phyloP scores from a whole-genome alignment of 53 echinoderm and acorn worm species.

The Stichopus horrens region DNA sequence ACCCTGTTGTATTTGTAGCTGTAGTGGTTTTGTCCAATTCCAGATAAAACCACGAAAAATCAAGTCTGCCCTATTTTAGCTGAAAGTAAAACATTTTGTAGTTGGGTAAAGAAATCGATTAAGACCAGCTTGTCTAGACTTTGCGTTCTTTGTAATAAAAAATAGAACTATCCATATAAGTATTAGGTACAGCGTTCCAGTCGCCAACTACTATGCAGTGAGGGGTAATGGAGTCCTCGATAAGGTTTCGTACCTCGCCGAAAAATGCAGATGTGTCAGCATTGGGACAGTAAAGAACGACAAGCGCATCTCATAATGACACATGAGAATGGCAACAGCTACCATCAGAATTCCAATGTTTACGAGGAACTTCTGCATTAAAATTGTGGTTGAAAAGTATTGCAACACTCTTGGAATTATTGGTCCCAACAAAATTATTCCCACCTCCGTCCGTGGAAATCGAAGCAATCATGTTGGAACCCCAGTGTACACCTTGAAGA shows the following conservation, averaged over 20 bases:
- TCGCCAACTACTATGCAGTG: constrained; percentile 33
- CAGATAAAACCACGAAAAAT: constrained; percentile 37
- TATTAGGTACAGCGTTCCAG: constrained; percentile 25
- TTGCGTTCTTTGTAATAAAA: constrained; percentile 20
- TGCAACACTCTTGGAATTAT: too few species aligned
- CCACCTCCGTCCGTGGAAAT: too few species aligned
- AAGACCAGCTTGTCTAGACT: not conserved
- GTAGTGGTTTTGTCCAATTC: not conserved
- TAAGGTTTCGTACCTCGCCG: not conserved
- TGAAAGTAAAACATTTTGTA: constrained; percentile 5
- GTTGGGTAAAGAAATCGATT: not conserved
- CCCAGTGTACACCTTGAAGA: too few species aligned
- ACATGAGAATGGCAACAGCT: too few species aligned
- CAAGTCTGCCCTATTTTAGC: constrained; percentile 25
- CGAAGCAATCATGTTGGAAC: too few species aligned
- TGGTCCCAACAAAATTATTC: too few species aligned
- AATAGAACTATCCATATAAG: not conserved
- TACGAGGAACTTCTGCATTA: too few species aligned
- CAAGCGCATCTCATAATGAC: too few species aligned
- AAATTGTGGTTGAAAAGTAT: too few species aligned
- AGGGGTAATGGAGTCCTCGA: constrained; percentile 22
- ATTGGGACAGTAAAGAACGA: constrained; percentile 44
- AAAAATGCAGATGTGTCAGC: constrained; percentile 25
- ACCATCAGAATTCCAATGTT: too few species aligned
- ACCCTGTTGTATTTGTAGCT: not conserved